Evolutionary conservation across 2,113 vertebrate species (phyloP).

Genomic region (Heterochromis multidens): DNA sequence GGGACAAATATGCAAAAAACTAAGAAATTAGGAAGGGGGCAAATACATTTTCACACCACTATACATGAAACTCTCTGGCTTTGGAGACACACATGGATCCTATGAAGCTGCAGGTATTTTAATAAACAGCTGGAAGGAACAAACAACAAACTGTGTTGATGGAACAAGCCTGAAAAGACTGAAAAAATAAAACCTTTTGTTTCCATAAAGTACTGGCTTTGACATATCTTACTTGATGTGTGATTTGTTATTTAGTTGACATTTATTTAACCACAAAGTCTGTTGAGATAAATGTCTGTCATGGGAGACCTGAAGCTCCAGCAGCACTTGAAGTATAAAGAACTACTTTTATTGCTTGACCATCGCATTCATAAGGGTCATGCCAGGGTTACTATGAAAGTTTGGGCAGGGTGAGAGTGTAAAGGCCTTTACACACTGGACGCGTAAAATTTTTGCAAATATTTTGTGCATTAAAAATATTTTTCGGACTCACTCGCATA

Average conservation of each 20-base stretch:
- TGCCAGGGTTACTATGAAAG: not conserved
- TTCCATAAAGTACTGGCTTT: not conserved
- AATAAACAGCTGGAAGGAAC: no score
- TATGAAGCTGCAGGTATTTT: not conserved
- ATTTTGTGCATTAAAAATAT: no score
- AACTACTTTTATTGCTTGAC: not conserved
- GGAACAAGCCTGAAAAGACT: not conserved
- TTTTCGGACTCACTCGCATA: no score
- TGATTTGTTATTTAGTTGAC: not conserved
- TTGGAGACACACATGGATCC: not conserved
- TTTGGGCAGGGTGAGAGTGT: not conserved
- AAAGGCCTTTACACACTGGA: no score
- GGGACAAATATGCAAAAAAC: no score
- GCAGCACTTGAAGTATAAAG: no score
- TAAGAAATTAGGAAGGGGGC: no score
- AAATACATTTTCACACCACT: no score
- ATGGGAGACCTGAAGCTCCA: not conserved
- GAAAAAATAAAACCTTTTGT: not conserved
- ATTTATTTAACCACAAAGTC: not conserved
- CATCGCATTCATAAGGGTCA: rapidly evolving
- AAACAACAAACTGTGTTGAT: not conserved
- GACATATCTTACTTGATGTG: not conserved
- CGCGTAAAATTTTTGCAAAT: no score
- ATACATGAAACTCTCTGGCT: not conserved
- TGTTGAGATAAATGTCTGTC: not conserved